Evolutionary conservation across 1,140 invertebrate species (phyloP), one percentile per base, ranked within the genome.

Genomic region (Caenorhabditis latens): DNA sequence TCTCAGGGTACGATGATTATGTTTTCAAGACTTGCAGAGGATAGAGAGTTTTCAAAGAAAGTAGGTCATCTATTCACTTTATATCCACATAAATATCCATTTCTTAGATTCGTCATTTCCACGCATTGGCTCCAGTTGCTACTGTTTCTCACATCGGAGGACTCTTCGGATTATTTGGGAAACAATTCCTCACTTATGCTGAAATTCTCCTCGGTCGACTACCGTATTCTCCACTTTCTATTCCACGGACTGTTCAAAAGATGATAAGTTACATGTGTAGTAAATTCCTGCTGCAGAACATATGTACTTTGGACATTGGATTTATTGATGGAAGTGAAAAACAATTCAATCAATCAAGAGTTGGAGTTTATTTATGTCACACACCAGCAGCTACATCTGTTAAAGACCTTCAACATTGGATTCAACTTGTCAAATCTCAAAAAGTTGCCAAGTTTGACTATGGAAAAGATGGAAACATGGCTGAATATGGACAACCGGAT

Each of bases 1-100:
- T 94, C 93, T 21, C 93, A 94, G 86, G 94, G 94, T 65, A 94
- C 93, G 8, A 86, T 92, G 61, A 93, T 93, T 7, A 92, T 90
- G 63, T 94, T 94, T 89, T 90, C 91, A 11, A 90, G 90, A 32
- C 90, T 94, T 21, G 90, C 92, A 3, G 58, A 87, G 19, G 83
- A 79, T 32, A 13, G 32, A 42, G 83, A 85, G 11, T 89, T 89
- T 57, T 21, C 89, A 7, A 86, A 58, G 19, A 90, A 89, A 86
- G 89, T 90, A 7, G 11, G 65, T 46, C 46, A 53, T 14, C 4
- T 32, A 2, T 32, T 13, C 4, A 14, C 24, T 9, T 21, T 32
- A 13, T 63, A n/a, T 63, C 21, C 19, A 5, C 16, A n/a, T 21
- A n/a, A 21, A 58, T 58, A 9, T n/a, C 2, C 11, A 0, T 63